Base-by-base conservation (phyloP, 2,797 vertebrate species). In the Phataginus tricuspis region DNA sequence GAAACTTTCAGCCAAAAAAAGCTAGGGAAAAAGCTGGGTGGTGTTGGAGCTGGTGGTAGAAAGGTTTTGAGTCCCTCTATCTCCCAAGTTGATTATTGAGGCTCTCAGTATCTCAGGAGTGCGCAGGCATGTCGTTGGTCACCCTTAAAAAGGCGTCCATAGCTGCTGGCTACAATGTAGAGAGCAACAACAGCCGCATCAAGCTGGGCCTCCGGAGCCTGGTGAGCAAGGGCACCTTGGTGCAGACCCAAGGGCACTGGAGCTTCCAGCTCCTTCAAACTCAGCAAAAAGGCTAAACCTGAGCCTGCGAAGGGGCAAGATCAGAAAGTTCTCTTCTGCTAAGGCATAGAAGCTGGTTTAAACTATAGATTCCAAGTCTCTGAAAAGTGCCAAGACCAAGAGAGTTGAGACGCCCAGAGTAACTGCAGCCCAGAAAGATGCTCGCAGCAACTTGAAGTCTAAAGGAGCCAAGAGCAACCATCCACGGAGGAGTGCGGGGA, bases 101-200 rank as follows among this genome's bases (percentile, higher is more conserved):
- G 0, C 79, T 98, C 4, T 90, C 94, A 0, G 98, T 96, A 3
- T 98, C 99, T 4, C 98, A 99, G 31, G 90, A 96, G 25, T 94
- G 97, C 4, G 57, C 42, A 0, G 96, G 97, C 3, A 85, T 97
- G 94, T 98, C 97, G 0, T 3, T 98, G 51, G 90, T 57, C 0
- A 96, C 97, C 3, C 93, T 99, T 34, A 99, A 99, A 97, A 99
- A 98, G 79, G 37, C 85, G 0, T 72, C 99, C 71, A 97, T 93
- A 5, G 97, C 97, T 0, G 90, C 95, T 0, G 98, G 98, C 39
- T 99, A 99, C 12, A 97, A 99, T 10, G 99, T 99, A 72, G 98
- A 96, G 53, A n/a, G n/a, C n/a, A 99, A 99, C 75, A 99, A 98
- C 59, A 97, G 97, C 75, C 99, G 98, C 6, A 97, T 99, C 93